A percentile compares a stretch with the other conserved stretches of the same genome.
Conservation (phyloP, 2,113 vertebrate species). For the Notiomystis cincta region DNA sequence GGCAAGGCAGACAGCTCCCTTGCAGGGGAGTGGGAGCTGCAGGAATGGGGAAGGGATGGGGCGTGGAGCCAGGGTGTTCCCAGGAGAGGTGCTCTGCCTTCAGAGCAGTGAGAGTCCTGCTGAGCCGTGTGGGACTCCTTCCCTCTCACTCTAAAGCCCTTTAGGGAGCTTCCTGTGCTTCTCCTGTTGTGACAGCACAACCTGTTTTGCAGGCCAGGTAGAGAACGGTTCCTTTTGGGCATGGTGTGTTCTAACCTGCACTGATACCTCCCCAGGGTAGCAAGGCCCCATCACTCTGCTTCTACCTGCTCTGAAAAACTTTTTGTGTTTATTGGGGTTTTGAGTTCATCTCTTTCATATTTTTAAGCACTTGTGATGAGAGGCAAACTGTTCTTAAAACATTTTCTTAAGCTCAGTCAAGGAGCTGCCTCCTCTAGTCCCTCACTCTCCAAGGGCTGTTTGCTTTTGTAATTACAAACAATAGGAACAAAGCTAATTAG, state of each 20-base stretch:
- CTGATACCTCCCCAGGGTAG: not conserved
- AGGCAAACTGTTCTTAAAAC: not conserved
- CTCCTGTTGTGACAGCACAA: not conserved
- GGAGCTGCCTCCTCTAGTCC: not conserved
- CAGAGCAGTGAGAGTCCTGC: not conserved
- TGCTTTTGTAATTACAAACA: conserved; percentile 55
- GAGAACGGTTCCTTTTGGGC: not conserved
- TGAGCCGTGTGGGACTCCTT: not conserved
- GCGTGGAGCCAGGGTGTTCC: not conserved
- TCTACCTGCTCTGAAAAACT: not conserved
- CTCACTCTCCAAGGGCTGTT: not conserved
- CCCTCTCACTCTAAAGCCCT: not conserved
- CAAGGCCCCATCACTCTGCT: not conserved
- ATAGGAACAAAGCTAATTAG: conserved; percentile 57
- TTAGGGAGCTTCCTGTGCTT: not conserved
- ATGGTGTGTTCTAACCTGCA: not conserved
- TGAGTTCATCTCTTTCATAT: not conserved
- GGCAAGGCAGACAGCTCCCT: not conserved
- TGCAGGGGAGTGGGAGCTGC: not conserved
- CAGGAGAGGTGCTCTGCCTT: not conserved
- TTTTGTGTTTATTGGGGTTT: not conserved
- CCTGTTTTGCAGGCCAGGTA: not conserved
- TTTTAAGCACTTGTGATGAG: not conserved
- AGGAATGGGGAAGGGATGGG: conserved; percentile 41
- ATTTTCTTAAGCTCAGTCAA: not conserved